Evolutionary conservation across 2,888 invertebrate species (phyloP), one percentile per base, ranked within the genome.

Genomic region (Caenorhabditis doughertyi): DNA sequence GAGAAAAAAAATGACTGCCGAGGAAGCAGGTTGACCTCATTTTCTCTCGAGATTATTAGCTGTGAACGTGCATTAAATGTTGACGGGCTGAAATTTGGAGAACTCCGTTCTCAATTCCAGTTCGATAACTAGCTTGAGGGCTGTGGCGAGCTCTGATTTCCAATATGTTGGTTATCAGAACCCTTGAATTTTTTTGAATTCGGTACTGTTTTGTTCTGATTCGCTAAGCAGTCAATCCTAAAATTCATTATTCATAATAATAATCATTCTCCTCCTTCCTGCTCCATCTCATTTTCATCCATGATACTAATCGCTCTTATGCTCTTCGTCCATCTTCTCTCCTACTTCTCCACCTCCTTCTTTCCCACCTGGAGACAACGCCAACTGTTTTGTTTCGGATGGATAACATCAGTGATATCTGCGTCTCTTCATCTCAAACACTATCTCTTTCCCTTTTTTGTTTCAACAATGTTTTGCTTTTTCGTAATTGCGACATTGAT

Each of bases 401-500:
- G 55, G 73, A 73, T 65, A 73, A 62, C 73, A 73, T 73, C 73
- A 65, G 64, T 55, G 18, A 23, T 65, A 25, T 56, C 73, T 73
- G 55, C 73, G 64, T 55, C 56, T 64, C 73, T 42, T 47, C 55
- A 29, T 44, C 55, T 29, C 18, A n/a, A 21, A 62, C 64, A 56
- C 73, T 65, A 53, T 65, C 64, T 62, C 29, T 4, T 7, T 7
- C n/a, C 42, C 18, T 65, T 64, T 73, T 73, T 73, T 73, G 73
- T 73, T 73, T 73, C 73, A 73, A 73, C 73, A 73, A 65, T 73
- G 64, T 73, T 73, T 73, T 73, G 73, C 60, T 32, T 56, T 73
- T 73, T 73, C 73, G 73, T 73, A 65, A 73, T 73, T 73, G 73
- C 64, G 73, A 73, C 73, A 73, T 73, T 44, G 64, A 47, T 73